phyloP scores from a whole-genome alignment of 2,888 invertebrate species.

The Brassicogethes aeneus region DNA sequence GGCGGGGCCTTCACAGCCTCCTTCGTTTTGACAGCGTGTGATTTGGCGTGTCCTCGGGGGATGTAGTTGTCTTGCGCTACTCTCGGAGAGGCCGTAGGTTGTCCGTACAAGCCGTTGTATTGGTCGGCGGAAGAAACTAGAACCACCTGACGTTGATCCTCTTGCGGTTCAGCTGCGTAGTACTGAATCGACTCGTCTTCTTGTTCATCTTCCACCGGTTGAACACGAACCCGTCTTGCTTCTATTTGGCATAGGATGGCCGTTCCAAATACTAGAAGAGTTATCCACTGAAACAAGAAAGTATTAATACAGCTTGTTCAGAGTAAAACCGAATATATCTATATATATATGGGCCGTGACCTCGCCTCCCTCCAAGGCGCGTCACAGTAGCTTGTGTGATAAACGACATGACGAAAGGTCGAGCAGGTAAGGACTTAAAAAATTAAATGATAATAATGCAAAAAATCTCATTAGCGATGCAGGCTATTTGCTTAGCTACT shows the following conservation, averaged over 20 bases:
- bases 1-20: slow-evolving; percentile 59
- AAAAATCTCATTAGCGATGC: too few species aligned
- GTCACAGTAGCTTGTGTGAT: too few species aligned
- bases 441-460: too few species aligned
- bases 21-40: slow-evolving; percentile 43
- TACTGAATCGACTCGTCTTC: slow-evolving; percentile 41
- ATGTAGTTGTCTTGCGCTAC: slow-evolving; percentile 33
- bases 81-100: slow-evolving; percentile 35
- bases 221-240: slow-evolving; percentile 44
- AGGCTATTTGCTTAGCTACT: too few species aligned
- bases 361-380: too few species aligned
- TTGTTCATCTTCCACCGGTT: slow-evolving; percentile 41
- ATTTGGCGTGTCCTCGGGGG: slow-evolving; percentile 25
- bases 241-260: slow-evolving; percentile 28
- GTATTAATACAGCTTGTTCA: background rate
- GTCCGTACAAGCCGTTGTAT: slow-evolving; percentile 43
- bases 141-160: slow-evolving; percentile 33
- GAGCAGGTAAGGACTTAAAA: too few species aligned
- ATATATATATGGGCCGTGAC: too few species aligned
- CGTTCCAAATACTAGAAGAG: slow-evolving; percentile 27
- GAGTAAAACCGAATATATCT: too few species aligned
- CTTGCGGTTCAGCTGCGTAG: slow-evolving; percentile 40
- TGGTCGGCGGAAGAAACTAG: slow-evolving; percentile 40
- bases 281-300: slow-evolving; percentile 23
- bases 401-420: too few species aligned